Evolutionary conservation across 1,140 invertebrate species (phyloP), one percentile per base, ranked within the genome.

Genomic region (Babylonia areolata): DNA sequence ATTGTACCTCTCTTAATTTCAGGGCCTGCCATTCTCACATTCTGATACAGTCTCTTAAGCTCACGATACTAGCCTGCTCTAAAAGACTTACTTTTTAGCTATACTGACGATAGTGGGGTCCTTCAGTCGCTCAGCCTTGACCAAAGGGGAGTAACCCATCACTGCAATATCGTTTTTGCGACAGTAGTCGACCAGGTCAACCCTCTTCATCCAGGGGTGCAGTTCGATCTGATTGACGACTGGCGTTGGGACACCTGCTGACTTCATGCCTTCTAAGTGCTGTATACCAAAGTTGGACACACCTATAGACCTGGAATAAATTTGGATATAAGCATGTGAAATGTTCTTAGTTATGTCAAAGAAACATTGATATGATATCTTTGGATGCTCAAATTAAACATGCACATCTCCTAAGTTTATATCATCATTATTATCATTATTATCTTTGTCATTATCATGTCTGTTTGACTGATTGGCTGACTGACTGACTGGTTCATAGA

Each of bases 151-250:
- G 86, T 91, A 93, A 23, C 92, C 92, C 89, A 92, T 92, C 17
- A 93, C 87, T 46, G 89, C 83, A 28, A 93, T 92, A 1, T 75
- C 85, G 82, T 93, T 85, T 20, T 89, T 42, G 58, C 81, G 77
- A 85, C 92, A 93, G 81, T 91, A 93, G 28, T 91, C 64, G 2
- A 93, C 92, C 12, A 92, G 81, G 0, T 90, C 88, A 3, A 35
- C 35, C 58, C 91, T 89, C 78, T 87, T 88, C 79, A 87, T 89
- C 88, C 89, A 93, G 12, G 91, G 91, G 71, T 93, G 91, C 1
- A 93, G 86, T 86, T 93, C 93, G 40, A 93, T 91, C 83, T 93
- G 92, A 79, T 93, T 93, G 64, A 93, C 92, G 35, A 88, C 83
- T 54, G 92, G 92, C 1, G 81, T 85, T 17, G 92, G 92, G 31